Evolutionary conservation across 2,797 vertebrate species (phyloP).

Genomic region (Chromobotia macracanthus): DNA sequence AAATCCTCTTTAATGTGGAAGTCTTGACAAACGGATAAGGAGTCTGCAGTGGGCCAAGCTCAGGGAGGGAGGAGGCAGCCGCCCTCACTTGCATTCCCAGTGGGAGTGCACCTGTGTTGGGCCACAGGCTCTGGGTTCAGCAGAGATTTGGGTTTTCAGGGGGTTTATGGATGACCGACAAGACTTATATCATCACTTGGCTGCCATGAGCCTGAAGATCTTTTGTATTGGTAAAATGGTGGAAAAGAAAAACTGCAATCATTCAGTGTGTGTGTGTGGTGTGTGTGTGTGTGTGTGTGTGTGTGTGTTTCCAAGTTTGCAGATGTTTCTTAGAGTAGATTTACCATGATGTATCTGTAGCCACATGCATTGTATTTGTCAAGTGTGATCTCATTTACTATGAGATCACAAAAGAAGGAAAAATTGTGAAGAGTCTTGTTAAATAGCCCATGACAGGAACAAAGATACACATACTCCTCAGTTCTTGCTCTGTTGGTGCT

Average conservation of each 20-base stretch:
- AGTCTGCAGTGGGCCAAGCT: slow-evolving; percentile 51
- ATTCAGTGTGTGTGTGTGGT: slow-evolving; percentile 31
- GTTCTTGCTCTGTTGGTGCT: slow-evolving; percentile 23
- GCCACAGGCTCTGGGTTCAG: slow-evolving; percentile 29
- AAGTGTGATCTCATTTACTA: slow-evolving; percentile 37
- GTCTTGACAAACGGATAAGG: slow-evolving; percentile 55
- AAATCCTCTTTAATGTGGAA: slow-evolving; percentile 68
- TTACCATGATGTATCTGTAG: slow-evolving; percentile 27
- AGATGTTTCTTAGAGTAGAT: slow-evolving; percentile 38
- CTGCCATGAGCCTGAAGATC: slow-evolving; percentile 37
- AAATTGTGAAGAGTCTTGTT: slow-evolving; percentile 6
- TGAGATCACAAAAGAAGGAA: slow-evolving; percentile 21
- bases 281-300: slow-evolving; percentile 26
- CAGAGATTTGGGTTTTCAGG: neutral
- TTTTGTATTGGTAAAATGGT: slow-evolving; percentile 50
- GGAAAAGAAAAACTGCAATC: slow-evolving; percentile 34
- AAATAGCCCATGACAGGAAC: slow-evolving; percentile 21
- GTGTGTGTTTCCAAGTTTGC: slow-evolving; percentile 29
- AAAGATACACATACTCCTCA: slow-evolving; percentile 5
- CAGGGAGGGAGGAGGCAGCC: slow-evolving; percentile 42
- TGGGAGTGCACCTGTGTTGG: slow-evolving; percentile 71
- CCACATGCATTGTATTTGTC: slow-evolving; percentile 30
- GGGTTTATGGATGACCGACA: slow-evolving; percentile 17
- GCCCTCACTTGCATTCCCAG: slow-evolving; percentile 65
- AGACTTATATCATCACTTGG: slow-evolving; percentile 50